These are phyloP conservation scores for Metallyticus violacea DNA, from an alignment of 2,888 invertebrate species.

Conservation along the genomic window DNA sequence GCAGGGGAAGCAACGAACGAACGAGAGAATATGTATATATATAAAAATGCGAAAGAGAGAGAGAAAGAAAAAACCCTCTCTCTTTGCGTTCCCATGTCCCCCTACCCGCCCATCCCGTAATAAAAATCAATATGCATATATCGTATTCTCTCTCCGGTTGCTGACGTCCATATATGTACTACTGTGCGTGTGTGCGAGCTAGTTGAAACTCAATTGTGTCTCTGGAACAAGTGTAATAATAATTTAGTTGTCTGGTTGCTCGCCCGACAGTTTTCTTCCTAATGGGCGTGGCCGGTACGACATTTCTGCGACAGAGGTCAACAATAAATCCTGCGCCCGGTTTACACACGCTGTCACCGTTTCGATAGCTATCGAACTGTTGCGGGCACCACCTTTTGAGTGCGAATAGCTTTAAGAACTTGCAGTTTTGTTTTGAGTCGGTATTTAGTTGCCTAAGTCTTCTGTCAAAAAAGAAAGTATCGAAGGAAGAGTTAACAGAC, in stretches of 20 bases:
- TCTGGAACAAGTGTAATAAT: constrained; percentile 23
- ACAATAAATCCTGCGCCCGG: background rate
- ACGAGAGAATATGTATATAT: background rate
- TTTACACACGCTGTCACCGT: background rate
- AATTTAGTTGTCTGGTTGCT: constrained; percentile 17
- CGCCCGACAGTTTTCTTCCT: constrained; percentile 9
- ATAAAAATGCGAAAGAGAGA: background rate
- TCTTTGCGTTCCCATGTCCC: constrained; percentile 8
- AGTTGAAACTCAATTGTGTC: constrained; percentile 23
- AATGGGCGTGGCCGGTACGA: constrained; percentile 4
- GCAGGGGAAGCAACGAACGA: background rate
- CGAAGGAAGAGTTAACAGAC: too few relatives aligned
- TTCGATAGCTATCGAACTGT: background rate
- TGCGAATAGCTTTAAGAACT: background rate
- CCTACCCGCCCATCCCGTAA: constrained; percentile 5
- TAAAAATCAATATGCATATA: constrained; percentile 27
- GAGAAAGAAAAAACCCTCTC: constrained; percentile 11
- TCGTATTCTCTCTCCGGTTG: constrained; percentile 4
- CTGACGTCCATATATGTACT: constrained; percentile 22
- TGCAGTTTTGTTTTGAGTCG: background rate
- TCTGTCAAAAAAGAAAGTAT: too few relatives aligned
- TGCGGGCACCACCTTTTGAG: background rate
- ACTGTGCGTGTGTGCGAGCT: background rate
- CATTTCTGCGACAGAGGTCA: constrained; percentile 9
- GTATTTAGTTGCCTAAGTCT: background rate